Conservation (phyloP, 2,888 invertebrate genomes). For the Opisthograptis luteolata region DNA sequence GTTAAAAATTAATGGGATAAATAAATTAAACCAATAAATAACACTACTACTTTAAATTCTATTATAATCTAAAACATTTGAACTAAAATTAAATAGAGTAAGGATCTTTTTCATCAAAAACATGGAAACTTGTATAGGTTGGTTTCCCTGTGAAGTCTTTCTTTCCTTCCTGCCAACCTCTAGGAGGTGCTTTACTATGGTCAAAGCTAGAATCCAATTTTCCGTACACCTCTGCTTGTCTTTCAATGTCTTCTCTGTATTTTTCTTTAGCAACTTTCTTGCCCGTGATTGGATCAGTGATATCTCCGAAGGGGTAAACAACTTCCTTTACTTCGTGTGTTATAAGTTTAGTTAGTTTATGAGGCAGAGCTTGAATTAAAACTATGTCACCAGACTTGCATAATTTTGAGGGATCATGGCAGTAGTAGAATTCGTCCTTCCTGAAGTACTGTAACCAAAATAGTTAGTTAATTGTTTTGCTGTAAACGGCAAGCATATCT, state of each 20-base stretch:
- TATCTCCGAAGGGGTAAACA: conserved; percentile 92
- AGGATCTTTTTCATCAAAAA: conserved; percentile 89
- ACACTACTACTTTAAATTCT: conserved; percentile 24
- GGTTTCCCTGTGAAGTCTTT: conserved; percentile 92
- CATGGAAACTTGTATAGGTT: conserved; percentile 91
- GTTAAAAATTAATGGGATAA: too few relatives aligned
- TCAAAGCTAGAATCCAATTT: conserved; percentile 87
- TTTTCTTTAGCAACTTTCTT: conserved; percentile 89
- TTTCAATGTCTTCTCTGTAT: conserved; percentile 90
- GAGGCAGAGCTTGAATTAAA: conserved; percentile 89
- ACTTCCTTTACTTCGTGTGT: conserved; percentile 92
- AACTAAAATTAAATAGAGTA: conserved; percentile 85
- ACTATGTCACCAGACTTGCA: conserved; percentile 94
- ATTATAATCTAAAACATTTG: conserved; percentile 8
- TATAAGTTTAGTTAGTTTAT: conserved; percentile 89
- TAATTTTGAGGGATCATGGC: conserved; percentile 89
- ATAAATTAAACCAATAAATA: conserved; percentile 9
- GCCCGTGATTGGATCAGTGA: conserved; percentile 93
- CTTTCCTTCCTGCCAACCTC: conserved; percentile 93
- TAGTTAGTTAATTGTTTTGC: neutral
- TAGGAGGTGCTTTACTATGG: conserved; percentile 89
- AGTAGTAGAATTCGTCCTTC: conserved; percentile 89
- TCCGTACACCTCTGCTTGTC: conserved; percentile 87
- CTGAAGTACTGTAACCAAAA: conserved; percentile 89
- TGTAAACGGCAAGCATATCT: too few relatives aligned